A percentile compares a stretch with the other conserved stretches of the same genome.
Evolutionary conservation across 2,113 vertebrate species (phyloP).

Genomic region (Hippocampus abdominalis): DNA sequence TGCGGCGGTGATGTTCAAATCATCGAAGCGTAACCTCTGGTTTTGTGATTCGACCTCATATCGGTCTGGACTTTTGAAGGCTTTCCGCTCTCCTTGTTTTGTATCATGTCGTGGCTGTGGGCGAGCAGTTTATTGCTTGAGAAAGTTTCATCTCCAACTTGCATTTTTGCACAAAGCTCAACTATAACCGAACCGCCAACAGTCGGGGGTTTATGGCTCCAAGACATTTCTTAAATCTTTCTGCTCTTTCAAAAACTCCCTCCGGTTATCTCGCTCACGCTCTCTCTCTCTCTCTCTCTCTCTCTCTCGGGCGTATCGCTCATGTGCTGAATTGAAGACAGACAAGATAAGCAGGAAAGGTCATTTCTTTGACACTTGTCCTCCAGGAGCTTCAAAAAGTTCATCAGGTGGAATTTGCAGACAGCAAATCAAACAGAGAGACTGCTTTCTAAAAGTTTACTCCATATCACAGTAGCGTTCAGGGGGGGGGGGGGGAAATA

Average conservation of each 20-base stretch:
- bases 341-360: constrained; percentile 7
- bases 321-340: constrained; percentile 2
- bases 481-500: neutral
- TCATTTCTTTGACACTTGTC: neutral
- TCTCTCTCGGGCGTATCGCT: neutral
- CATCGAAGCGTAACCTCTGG: constrained; percentile 47
- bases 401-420: neutral
- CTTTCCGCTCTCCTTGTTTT: constrained; percentile 17
- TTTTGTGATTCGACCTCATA: constrained; percentile 48
- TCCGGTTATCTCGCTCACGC: neutral
- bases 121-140: constrained; percentile 32
- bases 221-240: neutral
- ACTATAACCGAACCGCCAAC: neutral
- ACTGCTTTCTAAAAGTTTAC: neutral
- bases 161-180: neutral
- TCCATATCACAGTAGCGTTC: neutral
- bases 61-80: constrained; percentile 32
- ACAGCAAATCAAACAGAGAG: constrained; percentile 8
- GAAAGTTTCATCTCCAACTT: constrained; percentile 29
- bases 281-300: neutral
- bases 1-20: constrained; percentile 34
- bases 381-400: constrained; percentile 3
- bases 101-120: constrained; percentile 12
- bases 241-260: neutral
- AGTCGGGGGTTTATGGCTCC: neutral